Evolutionary conservation across 2,113 vertebrate genomes (phyloP).

Genomic region (Chloropsis cyanopogon): DNA sequence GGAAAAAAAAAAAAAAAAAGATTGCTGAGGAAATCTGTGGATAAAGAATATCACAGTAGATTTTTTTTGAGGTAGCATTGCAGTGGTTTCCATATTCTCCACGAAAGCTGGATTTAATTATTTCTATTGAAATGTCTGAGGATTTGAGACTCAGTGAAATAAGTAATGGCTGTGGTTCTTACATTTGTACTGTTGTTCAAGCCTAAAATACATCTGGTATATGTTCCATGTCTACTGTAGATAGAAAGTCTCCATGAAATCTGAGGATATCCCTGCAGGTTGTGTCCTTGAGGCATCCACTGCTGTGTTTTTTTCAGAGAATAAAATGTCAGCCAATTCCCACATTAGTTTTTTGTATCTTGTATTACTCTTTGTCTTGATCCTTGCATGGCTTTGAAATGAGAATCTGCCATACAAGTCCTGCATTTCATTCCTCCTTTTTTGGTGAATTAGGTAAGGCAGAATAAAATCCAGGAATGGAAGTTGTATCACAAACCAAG

Average conservation of each 20-base stretch:
- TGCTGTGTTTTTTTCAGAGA: not conserved
- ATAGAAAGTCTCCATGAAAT: not conserved
- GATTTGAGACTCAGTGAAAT: not conserved
- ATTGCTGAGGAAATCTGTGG: not conserved
- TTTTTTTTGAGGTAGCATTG: not conserved
- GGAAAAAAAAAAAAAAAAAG: not conserved
- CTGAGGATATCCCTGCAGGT: not conserved
- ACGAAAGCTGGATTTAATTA: not conserved
- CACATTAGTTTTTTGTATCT: not conserved
- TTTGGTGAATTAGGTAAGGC: not conserved
- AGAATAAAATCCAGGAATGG: not conserved
- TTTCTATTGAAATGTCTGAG: not conserved
- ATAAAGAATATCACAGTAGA: not conserved
- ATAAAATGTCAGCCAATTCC: not conserved
- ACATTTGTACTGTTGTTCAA: not conserved
- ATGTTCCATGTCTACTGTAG: not conserved
- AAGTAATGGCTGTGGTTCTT: not conserved
- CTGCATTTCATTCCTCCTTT: not conserved
- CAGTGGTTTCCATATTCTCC: not conserved
- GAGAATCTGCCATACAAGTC: not conserved
- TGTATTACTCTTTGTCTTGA: not conserved
- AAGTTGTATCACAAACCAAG: not conserved
- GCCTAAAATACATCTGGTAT: not conserved
- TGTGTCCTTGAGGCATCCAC: not conserved
- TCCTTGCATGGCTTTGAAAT: not conserved